Evolutionary conservation across 2,113 vertebrate species (phyloP).

Genomic region (Microtus ochrogaster): DNA sequence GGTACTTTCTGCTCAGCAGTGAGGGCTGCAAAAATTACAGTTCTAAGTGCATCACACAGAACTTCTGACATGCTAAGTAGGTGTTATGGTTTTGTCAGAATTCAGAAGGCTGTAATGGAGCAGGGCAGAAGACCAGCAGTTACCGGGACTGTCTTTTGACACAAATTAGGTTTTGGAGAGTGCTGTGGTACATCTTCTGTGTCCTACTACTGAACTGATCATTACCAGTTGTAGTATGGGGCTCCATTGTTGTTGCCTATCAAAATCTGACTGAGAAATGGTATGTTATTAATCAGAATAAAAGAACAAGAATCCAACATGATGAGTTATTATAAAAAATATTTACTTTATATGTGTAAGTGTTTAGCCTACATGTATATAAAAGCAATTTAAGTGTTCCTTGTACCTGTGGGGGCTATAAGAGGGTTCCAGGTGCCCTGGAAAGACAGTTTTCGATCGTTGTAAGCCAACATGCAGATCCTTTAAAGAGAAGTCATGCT

Average conservation of each 20-base stretch:
- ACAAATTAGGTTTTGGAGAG: not conserved
- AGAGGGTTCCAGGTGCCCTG: not conserved
- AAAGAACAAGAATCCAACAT: not conserved
- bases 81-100: not conserved
- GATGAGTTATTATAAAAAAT: not conserved
- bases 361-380: not conserved
- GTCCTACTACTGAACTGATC: not conserved
- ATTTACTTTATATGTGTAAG: not conserved
- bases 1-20: not conserved
- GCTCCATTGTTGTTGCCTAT: not conserved
- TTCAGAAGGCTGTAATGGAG: not conserved
- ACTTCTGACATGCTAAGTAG: not conserved
- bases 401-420: not conserved
- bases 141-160: not conserved
- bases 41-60: not conserved
- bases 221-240: not conserved
- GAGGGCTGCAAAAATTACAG: not conserved
- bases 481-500: not conserved
- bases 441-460: not conserved
- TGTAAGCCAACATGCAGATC: not conserved
- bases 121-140: not conserved
- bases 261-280: not conserved
- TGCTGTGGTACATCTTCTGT: not conserved
- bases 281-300: not conserved
- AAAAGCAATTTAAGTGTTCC: not conserved